Conservation (phyloP, 2,113 vertebrate genomes). For the Empidonax traillii region DNA sequence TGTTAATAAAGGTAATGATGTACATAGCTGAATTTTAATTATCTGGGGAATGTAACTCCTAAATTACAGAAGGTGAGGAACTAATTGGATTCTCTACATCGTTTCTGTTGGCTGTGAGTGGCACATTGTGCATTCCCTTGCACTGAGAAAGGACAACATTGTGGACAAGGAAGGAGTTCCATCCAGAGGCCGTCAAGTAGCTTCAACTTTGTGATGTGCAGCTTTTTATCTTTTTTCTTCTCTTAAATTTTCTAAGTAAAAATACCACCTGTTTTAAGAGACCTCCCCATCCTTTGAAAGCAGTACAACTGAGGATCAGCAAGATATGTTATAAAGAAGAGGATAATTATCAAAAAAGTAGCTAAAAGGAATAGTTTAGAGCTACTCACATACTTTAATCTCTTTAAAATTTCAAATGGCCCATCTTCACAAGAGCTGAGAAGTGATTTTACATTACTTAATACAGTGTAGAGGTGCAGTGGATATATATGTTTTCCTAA, state of each 20-base stretch:
- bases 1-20: not conserved
- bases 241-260: not conserved
- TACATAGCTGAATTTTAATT: slow-evolving; percentile 1
- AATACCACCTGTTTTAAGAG: not conserved
- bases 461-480: not conserved
- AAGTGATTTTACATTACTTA: not conserved
- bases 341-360: not conserved
- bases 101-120: not conserved
- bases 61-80: not conserved
- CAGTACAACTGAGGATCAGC: not conserved
- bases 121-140: not conserved
- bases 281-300: not conserved
- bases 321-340: not conserved
- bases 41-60: not conserved
- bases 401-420: not conserved
- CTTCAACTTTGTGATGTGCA: not conserved
- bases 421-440: not conserved
- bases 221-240: not conserved
- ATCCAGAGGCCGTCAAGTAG: not conserved
- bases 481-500: not conserved
- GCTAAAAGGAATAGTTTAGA: not conserved
- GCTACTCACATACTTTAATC: not conserved
- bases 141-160: not conserved
- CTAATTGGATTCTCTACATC: not conserved
- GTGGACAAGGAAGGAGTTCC: not conserved